These are phyloP conservation scores for Oligia latruncula DNA, from an alignment of 2,888 invertebrate genomes.

Conservation along the genomic window DNA sequence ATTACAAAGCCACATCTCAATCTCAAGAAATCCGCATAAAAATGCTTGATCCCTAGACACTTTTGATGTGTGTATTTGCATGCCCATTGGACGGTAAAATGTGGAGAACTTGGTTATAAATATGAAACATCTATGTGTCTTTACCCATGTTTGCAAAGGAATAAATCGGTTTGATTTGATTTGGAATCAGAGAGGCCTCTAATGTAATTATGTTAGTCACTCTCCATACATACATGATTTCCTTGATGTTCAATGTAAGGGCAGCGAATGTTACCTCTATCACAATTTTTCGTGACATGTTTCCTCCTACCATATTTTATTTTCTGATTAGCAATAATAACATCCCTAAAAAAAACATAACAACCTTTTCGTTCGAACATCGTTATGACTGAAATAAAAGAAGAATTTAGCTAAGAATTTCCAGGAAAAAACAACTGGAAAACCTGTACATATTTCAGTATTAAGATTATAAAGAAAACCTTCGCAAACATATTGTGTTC, in stretches of 20 bases:
- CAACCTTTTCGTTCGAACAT: not conserved
- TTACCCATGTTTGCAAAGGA: too few species aligned
- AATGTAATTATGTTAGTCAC: not conserved
- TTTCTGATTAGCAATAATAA: not conserved
- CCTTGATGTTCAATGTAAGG: not conserved
- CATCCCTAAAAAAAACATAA: not conserved
- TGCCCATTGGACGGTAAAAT: too few species aligned
- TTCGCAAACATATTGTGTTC: conserved; percentile 48
- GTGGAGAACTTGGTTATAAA: too few species aligned
- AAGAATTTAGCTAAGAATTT: not conserved
- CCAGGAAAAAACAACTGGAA: not conserved
- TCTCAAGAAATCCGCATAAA: too few species aligned
- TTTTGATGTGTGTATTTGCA: too few species aligned
- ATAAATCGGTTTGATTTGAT: too few species aligned
- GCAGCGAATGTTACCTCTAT: not conserved
- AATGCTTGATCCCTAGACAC: too few species aligned
- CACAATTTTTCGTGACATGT: not conserved
- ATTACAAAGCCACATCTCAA: too few species aligned
- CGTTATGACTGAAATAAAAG: not conserved
- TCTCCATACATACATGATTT: not conserved
- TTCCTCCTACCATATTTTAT: not conserved
- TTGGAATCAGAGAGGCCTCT: too few species aligned
- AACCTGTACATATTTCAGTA: conserved; percentile 33
- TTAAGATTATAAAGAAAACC: conserved; percentile 42
- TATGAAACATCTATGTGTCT: too few species aligned